Percentiles rank a stretch among this genome's conserved stretches.
phyloP scores from a whole-genome alignment of 2,888 invertebrate genomes.

The Cordylochernes scorpioides region DNA sequence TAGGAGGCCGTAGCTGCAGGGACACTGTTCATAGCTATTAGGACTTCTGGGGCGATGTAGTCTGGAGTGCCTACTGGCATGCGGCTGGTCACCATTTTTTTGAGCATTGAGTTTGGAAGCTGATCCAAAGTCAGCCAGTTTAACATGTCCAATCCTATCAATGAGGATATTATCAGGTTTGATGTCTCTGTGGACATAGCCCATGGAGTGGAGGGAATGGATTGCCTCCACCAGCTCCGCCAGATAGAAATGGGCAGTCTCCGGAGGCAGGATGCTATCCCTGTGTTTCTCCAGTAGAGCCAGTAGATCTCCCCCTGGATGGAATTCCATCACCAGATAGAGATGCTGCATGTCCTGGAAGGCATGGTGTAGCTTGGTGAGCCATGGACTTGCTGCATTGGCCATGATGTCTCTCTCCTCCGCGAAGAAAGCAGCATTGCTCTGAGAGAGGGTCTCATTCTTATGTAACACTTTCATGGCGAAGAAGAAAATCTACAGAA shows the following conservation, averaged over 20 bases:
- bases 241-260: conserved; percentile 45
- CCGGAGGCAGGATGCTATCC: conserved; percentile 41
- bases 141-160: conserved; percentile 53
- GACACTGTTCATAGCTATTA: conserved; percentile 34
- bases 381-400: conserved; percentile 38
- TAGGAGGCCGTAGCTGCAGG: conserved; percentile 8
- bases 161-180: conserved; percentile 61
- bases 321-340: conserved; percentile 60
- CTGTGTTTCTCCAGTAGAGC: conserved; percentile 34
- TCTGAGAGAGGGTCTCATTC: too few species aligned
- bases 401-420: conserved; percentile 62
- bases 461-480: too few species aligned
- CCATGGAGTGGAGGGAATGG: conserved; percentile 46
- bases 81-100: conserved; percentile 23
- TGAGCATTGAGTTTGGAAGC: conserved; percentile 35
- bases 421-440: conserved; percentile 35
- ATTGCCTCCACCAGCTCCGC: conserved; percentile 50
- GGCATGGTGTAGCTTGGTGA: conserved; percentile 52
- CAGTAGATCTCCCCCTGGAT: conserved; percentile 54
- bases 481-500: too few species aligned
- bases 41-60: conserved; percentile 58
- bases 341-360: conserved; percentile 48
- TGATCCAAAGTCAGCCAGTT: conserved; percentile 54
- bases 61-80: conserved; percentile 56
- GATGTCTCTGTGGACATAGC: conserved; percentile 54